Evolutionary conservation across 2,888 invertebrate species (phyloP), one percentile per base, ranked within the genome.

Genomic region (Limnephilus marmoratus): DNA sequence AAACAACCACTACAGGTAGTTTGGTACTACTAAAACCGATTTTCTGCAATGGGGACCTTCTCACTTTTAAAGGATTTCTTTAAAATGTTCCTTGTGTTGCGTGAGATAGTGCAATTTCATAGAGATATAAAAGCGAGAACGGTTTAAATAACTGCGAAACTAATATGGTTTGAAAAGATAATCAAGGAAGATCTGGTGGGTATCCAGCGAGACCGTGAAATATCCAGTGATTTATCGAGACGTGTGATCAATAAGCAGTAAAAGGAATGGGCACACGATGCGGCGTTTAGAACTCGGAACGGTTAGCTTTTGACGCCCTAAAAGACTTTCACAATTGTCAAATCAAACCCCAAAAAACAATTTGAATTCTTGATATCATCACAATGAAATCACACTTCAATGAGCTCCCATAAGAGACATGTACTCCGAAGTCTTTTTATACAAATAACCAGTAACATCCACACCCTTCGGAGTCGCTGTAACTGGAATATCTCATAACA

Each of bases 261-360:
- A 68, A 68, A 24, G 68, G 68, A 68, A 68, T 68, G 68, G 68
- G 24, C 68, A n/a, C n/a, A 68, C 68, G 53, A 18, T 18, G 53
- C 53, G 68, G 68, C 24, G 68, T n/a, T 68, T 9, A 24, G 68
- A 53, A 53, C 53, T 53, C 18, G 53, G n/a, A 45, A 92, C 92
- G 90, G 90, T 92, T 92, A 92, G 89, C 92, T 81, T 92, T 91
- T 92, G 85, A 90, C 92, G 88, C 92, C 85, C 92, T 92, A 91
- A 90, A 92, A 88, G 90, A 91, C 90, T 92, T 92, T 90, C 41
- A 90, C 82, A 90, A 81, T 90, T 90, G 90, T 31, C 83, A 90
- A 90, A 92, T 90, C 86, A 82, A 85, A 86, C 91, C 93, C 91
- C 89, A 85, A 83, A 90, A 93, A 91, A 87, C 88, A 93, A 90